Base-by-base conservation (phyloP, 2,797 vertebrate species). In the Gymnocypris eckloni region DNA sequence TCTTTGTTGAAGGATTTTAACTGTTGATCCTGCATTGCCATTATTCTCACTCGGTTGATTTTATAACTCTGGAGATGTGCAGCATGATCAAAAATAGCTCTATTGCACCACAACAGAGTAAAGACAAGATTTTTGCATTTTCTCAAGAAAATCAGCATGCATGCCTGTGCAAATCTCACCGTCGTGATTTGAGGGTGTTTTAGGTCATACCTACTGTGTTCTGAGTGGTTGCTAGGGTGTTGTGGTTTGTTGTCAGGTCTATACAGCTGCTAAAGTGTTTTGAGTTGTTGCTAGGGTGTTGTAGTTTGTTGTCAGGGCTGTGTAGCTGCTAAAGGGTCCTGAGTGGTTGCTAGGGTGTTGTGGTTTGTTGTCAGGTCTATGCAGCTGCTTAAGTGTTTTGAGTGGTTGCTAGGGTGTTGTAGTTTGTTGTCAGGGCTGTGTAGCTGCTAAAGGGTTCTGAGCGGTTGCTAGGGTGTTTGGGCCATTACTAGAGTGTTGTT, bases 41-140 rank as follows among this genome's bases (percentile, higher is more conserved):
- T 91, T 85, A 82, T 89, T 85, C 64, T 82, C 69, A 67, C 86
- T 88, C 48, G n/a, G 59, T 22, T 59, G 80, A 59, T 86, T 90
- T 92, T 86, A 93, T 90, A 66, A 88, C 80, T 28, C 28, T 28
- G 79, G 33, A 86, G 87, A 87, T 87, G 81, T 69, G 76, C n/a
- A 20, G 70, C 87, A 84, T 86, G 70, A 66, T 28, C 67, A 80
- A 75, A 85, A 84, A 81, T 85, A 89, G 78, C 81, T 20, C 67
- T 81, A 73, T 10, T 61, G 69, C 37, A 54, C 70, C 69, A 28
- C 50, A 48, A 41, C n/a, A 15, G 70, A 18, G 18, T 43, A 54
- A 56, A 81, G 52, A 79, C 56, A 61, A 61, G 37, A 78, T 43
- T 73, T 37, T 8, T 8, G 25, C 6, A 70, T 12, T 16, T 66